phyloP scores from a whole-genome alignment of 2,797 vertebrate species.

The Pteronotus mesoamericanus region DNA sequence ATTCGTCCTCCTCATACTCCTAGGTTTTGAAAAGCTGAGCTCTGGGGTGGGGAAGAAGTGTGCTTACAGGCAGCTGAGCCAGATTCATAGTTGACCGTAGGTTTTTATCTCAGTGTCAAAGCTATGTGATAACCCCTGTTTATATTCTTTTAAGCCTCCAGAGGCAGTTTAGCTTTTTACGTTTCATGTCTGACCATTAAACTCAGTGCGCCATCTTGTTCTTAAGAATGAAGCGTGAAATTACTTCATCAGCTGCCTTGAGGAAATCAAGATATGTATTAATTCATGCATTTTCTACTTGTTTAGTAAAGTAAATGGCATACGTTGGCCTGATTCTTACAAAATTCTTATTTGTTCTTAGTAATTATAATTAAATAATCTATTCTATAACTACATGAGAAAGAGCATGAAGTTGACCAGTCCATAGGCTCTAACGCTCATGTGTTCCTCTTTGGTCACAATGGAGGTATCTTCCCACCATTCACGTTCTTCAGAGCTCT shows the following conservation, averaged over 20 bases:
- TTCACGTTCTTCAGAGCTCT: not conserved
- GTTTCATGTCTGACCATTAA: not conserved
- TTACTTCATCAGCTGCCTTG: not conserved
- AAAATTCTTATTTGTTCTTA: not conserved
- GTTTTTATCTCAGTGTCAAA: not conserved
- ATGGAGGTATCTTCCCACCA: not conserved
- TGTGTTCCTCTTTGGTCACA: not conserved
- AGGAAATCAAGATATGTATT: not conserved
- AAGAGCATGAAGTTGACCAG: not conserved
- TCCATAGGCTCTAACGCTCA: not conserved
- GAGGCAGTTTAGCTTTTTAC: not conserved
- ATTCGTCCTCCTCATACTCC: conserved; percentile 1
- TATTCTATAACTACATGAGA: not conserved
- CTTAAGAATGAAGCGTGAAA: not conserved
- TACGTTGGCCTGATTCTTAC: not conserved
- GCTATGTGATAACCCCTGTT: not conserved
- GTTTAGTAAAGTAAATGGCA: not conserved
- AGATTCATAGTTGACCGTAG: not conserved
- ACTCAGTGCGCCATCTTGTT: not conserved
- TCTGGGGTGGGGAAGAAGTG: not conserved
- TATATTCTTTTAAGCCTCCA: not conserved
- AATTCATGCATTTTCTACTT: not conserved
- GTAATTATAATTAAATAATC: not conserved
- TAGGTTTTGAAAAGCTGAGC: conserved; percentile 4
- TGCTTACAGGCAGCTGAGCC: not conserved